Evolutionary conservation across 2,888 invertebrate genomes (phyloP), one percentile per base, ranked within the genome.

Genomic region (Imbricaverruca yamaguchii): DNA sequence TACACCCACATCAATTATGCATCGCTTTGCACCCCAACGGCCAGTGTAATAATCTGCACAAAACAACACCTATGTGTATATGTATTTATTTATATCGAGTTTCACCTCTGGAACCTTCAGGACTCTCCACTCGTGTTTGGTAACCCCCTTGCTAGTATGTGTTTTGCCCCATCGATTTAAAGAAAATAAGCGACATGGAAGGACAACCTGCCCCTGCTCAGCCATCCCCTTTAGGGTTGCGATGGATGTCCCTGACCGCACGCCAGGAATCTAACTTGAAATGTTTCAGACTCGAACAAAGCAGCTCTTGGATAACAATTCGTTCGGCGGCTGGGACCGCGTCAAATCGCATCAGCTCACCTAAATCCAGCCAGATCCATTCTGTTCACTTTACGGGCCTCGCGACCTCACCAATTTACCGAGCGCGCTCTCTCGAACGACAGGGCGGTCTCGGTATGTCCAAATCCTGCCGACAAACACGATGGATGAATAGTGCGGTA

Each of bases 251-350:
- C 39, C 39, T 39, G 39, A 15, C 13, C 67, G 67, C 23, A 25
- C 15, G 23, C 69, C 69, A 69, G 69, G 69, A 69, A 69, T 69
- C 39, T 69, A 39, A 3, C 15, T 15, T 15, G 15, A 39, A 69
- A 25, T 69, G 18, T 69, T 69, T 69, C 69, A 69, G 69, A 69
- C 69, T 69, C 69, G 18, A 39, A 69, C 69, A 69, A 69, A 69
- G 69, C 69, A 8, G 4, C 69, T 12, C 39, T 69, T 39, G 69
- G 23, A 23, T 39, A 69, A 39, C 69, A 39, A 69, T 69, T 25
- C 69, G 69, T 13, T 69, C 39, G 8, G 69, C 39, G 69, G 69
- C 69, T 69, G 69, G 11, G 25, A 69, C 69, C 15, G 15, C 69
- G 39, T 13, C 25, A 39, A 39, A 69, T 69, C 69, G 39, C 25